Base-by-base conservation (phyloP, 2,113 vertebrate genomes). In the Bombycilla garrulus region DNA sequence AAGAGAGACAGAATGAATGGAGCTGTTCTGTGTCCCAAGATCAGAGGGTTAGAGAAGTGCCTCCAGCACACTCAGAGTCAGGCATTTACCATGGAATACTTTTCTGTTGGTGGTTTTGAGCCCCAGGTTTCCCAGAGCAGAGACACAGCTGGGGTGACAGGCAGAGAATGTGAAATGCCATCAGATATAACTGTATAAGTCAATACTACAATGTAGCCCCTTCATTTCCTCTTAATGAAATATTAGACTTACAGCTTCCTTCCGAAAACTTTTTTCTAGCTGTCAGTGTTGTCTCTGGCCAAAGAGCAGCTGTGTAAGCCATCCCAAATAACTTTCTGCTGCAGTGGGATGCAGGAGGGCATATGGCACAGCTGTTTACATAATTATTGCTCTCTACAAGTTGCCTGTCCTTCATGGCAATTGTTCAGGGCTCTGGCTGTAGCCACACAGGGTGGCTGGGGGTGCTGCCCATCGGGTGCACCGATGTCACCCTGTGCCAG, bases 1-100 rank as follows among this genome's bases (percentile, higher is more conserved):
- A 65, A 51, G 3, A 36, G 26, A 29, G 65, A 84, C 87, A 69
- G 96, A 86, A 94, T 90, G 88, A 85, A 92, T 93, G 94, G 94
- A 93, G 66, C 45, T 16, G 44, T 94, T 96, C 61, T 54, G 50
- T 92, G 91, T 88, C 45, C 64, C 50, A 77, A 79, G 86, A 93
- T 91, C 95, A 67, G 87, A 96, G 82, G 57, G 70, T 64, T 66
- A 84, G 44, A 56, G 36, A 51, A 81, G 36, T 79, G 90, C 69
- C 61, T 95, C 56, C 38, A 86, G 64, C 67, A 64, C 1, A 0
- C 35, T 74, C 54, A 25, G 12, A 29, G 25, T 84, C 67, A 84
- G 67, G 51, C 25, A 19, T 80, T 93, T 81, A 6, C 45, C 36
- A 20, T 3, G 5, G 38, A 25, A 54, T 26, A 2, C 13, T 81